Evolutionary conservation across 1,140 invertebrate species (phyloP), one percentile per base, ranked within the genome.

Genomic region (Artemia franciscana): DNA sequence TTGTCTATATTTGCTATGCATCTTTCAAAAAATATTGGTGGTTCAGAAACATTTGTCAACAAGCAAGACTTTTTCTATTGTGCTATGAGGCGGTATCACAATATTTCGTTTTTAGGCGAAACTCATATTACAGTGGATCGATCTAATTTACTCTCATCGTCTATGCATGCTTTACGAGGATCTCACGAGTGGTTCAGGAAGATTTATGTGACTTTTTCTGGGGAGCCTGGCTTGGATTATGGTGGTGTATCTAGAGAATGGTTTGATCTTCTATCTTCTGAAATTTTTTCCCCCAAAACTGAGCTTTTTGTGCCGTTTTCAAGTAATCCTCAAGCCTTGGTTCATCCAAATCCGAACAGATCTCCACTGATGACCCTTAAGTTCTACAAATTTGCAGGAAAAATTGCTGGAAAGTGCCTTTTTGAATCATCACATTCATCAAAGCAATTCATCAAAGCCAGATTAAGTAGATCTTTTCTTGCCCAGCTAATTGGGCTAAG

Each of bases 351-450:
- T 74, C 67, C 71, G 3, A 74, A 76, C 67, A 81, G 82, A 15
- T 80, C 85, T 5, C 60, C 79, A 5, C 78, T 84, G 70, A 72
- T 88, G 4, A 91, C 91, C 73, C 68, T 91, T 57, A 90, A 91
- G 69, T 83, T 91, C 72, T 94, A 85, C 72, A 90, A 94, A 76
- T 90, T 94, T 72, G 90, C 91, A 28, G 91, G 91, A 26, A 85
- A 86, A 73, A 80, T 95, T 66, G 88, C 93, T n/a, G 91, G 90
- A 58, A 91, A 91, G 74, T 90, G 88, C 75, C 73, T 92, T 62
- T 93, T 91, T 71, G 91, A 95, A 74, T 90, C 86, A 58, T 85
- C 90, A 9, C 84, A 86, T 24, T 82, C 83, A 9, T 91, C 92
- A 76, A 67, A 88, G 3, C 89, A 92, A 73, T 74, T 91, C 62